phyloP scores from a whole-genome alignment of 2,113 vertebrate species.

The Prochilodus magdalenae region DNA sequence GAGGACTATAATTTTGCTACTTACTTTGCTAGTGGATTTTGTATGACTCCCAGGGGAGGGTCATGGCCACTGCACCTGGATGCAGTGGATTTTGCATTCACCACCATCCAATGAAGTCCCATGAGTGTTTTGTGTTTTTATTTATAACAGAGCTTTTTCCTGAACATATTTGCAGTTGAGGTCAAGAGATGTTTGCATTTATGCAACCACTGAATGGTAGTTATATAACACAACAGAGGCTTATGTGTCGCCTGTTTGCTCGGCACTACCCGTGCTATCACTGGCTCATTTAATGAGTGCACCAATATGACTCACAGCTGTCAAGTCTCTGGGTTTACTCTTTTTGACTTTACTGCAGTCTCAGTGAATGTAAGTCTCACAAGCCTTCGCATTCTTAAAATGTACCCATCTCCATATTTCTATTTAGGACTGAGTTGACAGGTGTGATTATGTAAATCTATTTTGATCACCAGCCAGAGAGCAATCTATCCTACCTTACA shows the following conservation, averaged over 20 bases:
- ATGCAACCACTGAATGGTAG: not conserved
- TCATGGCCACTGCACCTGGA: not conserved
- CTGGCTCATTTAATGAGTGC: no score
- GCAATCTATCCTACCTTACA: no score
- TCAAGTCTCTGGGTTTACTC: no score
- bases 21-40: not conserved
- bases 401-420: no score
- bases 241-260: not conserved
- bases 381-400: no score
- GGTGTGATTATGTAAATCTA: no score
- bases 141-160: not conserved
- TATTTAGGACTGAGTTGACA: no score
- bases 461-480: no score
- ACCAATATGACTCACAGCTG: no score
- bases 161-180: not conserved
- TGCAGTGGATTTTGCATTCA: not conserved
- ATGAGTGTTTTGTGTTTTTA: not conserved
- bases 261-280: no score
- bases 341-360: no score
- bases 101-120: not conserved
- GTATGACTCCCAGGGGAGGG: not conserved
- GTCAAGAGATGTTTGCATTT: not conserved
- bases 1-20: not conserved
- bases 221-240: not conserved
- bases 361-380: no score